Evolutionary conservation across 2,113 vertebrate genomes (phyloP).

Genomic region (Pogona vitticeps): DNA sequence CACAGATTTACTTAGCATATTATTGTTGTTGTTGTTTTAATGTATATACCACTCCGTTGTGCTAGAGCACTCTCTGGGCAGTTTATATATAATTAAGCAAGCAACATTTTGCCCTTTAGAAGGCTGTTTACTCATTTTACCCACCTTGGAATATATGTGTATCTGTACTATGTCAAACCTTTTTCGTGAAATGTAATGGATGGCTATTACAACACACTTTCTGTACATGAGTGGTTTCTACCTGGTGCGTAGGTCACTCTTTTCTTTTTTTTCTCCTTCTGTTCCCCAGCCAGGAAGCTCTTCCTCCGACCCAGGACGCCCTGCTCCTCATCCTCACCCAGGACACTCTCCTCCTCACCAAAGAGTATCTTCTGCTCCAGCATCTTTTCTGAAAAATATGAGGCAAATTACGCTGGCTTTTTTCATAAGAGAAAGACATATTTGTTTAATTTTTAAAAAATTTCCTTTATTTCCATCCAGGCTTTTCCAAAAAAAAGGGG

Average conservation of each 20-base stretch:
- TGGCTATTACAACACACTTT: background rate
- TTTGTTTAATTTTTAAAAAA: background rate
- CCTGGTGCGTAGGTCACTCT: background rate
- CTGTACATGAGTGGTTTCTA: background rate
- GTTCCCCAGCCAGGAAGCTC: background rate
- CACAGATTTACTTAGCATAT: too few relatives aligned
- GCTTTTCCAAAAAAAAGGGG: too few relatives aligned
- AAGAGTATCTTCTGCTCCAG: background rate
- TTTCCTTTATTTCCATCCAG: background rate
- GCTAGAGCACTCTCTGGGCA: too few relatives aligned
- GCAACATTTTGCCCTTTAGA: too few relatives aligned
- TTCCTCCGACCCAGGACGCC: background rate
- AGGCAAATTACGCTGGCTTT: background rate
- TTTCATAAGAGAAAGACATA: background rate
- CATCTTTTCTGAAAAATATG: slow-evolving; percentile 11
- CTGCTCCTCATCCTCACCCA: background rate
- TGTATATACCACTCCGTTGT: too few relatives aligned
- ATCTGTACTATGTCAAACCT: too few relatives aligned
- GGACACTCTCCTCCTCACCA: background rate
- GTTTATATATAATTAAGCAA: too few relatives aligned
- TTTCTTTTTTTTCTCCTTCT: background rate
- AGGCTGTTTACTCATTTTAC: too few relatives aligned
- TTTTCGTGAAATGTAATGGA: too few relatives aligned
- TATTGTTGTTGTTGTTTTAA: too few relatives aligned
- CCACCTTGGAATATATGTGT: too few relatives aligned